Base-by-base conservation (phyloP, 23 tunicate genomes). In the Ciona savignyi region DNA sequence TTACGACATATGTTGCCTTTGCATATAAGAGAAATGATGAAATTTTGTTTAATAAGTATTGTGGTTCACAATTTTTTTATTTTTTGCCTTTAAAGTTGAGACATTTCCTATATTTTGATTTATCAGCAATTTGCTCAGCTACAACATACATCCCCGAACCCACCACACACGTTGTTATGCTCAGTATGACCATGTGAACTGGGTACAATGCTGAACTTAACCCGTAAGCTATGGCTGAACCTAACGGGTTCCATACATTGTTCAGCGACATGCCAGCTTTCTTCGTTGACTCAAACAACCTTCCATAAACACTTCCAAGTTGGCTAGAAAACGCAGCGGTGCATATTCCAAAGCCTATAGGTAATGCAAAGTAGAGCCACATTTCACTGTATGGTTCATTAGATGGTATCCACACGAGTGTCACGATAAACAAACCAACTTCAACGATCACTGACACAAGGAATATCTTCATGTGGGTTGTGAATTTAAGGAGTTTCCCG, bases 161-260 rank as follows among this genome's bases (percentile, higher is more conserved):
- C 1, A 86, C 66, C n/a, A 84, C 61, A 63, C 82, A 70, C 9
- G 63, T 60, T 1, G 82, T 21, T 65, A 80, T 80, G 1, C 79
- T 73, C 51, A 86, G 51, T 23, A 74, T 74, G n/a, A 80, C 62
- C 85, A 86, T 72, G 49, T 72, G 80, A 1, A 86, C 60, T 2
- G 85, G 83, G 65, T 23, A 74, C 28, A 81, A 68, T 21, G 76
- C 67, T 34, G 74, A 67, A 34, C 95, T 77, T 51, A 87, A 34
- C 25, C 88, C 95, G 70, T 81, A 87, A 4, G 87, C 83, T 29
- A 81, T 75, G 0, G 87, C 82, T 0, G 86, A 76, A 19, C 95
- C 95, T 32, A 87, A 33, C 4, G 95, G 87, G 51, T 87, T 77
- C 95, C 95, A 87, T 4, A 80, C 75, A 1, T 70, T 61, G 3